Percentiles rank a stretch among this genome's conserved stretches.
Evolutionary conservation across 2,113 vertebrate genomes (phyloP).

Genomic region (Podarcis muralis): DNA sequence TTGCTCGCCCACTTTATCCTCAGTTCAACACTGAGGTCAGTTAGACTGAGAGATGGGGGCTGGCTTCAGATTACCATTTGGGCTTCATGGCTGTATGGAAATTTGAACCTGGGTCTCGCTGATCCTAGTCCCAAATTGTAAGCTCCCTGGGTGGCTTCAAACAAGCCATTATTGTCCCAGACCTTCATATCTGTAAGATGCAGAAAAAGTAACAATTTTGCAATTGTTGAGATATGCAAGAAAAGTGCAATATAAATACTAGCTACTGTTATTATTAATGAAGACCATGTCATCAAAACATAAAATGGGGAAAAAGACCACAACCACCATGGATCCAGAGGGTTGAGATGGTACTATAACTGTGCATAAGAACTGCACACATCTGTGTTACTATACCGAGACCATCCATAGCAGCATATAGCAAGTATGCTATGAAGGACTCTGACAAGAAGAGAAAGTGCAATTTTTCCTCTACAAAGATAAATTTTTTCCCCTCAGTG

Average conservation of each 20-base stretch:
- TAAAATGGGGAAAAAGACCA: background rate
- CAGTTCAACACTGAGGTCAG: background rate
- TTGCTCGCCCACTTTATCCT: background rate
- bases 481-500: conserved; percentile 40
- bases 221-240: background rate
- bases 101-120: background rate
- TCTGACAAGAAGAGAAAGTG: conserved; percentile 43
- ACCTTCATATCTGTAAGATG: background rate
- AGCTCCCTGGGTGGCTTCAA: background rate
- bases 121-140: background rate
- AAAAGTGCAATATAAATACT: background rate
- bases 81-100: background rate
- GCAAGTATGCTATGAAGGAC: conserved; percentile 38
- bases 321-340: background rate
- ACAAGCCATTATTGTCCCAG: background rate
- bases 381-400: background rate
- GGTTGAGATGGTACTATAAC: background rate
- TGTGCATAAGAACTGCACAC: too few species aligned
- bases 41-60: background rate
- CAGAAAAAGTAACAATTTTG: background rate
- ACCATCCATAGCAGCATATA: conserved; percentile 28
- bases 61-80: background rate
- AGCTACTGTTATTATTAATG: background rate
- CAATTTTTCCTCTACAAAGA: conserved; percentile 51
- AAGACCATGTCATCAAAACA: background rate